Conservation (phyloP, 1,140 invertebrate species). For the Thalassaphorura encarpata region DNA sequence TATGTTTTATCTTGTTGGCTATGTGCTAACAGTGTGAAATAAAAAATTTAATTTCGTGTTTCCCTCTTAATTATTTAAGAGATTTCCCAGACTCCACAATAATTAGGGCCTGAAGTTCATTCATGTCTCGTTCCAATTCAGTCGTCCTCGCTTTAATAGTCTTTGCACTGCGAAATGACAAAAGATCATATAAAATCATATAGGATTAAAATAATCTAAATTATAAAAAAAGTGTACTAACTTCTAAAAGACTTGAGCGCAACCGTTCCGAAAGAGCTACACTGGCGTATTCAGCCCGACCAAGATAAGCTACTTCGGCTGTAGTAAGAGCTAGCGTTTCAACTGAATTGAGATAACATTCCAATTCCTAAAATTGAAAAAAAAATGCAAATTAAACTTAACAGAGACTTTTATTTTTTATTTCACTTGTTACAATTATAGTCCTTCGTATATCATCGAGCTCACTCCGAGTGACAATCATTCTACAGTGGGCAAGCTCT, state of each 20-base stretch:
- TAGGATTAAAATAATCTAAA: background rate
- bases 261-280: constrained; percentile 22
- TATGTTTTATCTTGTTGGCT: too few relatives aligned
- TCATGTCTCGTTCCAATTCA: constrained; percentile 18
- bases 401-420: background rate
- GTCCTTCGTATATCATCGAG: constrained; percentile 21
- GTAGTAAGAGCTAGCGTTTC: constrained; percentile 17
- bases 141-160: constrained; percentile 10
- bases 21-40: too few relatives aligned
- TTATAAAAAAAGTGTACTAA: background rate
- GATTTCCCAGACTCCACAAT: constrained; percentile 30
- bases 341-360: constrained; percentile 18
- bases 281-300: constrained; percentile 26
- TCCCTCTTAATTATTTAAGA: constrained; percentile 26
- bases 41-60: too few relatives aligned
- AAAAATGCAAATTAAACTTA: background rate
- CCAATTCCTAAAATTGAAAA: constrained; percentile 22
- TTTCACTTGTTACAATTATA: constrained; percentile 11
- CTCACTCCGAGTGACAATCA: constrained; percentile 16
- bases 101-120: constrained; percentile 23
- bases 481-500: constrained; percentile 21
- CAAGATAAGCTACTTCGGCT: constrained; percentile 26
- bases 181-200: background rate
- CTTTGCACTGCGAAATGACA: constrained; percentile 6
- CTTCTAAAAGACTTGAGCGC: constrained; percentile 6